Evolutionary conservation across 1,140 invertebrate species (phyloP), one percentile per base, ranked within the genome.

Genomic region (Drosophila sulfurigaster): DNA sequence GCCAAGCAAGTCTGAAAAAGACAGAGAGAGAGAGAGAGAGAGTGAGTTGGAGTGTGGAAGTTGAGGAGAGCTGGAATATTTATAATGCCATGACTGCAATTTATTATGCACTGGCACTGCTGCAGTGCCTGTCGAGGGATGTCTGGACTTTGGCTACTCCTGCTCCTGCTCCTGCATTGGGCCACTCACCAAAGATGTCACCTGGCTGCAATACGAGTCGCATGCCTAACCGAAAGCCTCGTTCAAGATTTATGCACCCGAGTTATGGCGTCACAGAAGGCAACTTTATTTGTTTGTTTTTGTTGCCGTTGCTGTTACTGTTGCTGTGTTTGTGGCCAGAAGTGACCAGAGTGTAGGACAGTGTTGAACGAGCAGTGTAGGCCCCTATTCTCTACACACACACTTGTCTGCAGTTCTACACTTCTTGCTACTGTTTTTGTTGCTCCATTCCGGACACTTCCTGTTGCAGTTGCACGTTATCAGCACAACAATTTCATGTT

Each of bases 31-130:
- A 13, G 1, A 13, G 10, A 25, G 5, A 25, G 6, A 10, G 25
- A 32, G 45, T 11, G 2, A 13, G 10, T 7, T n/a, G 4, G 13
- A 11, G 28, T 4, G 3, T 25, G 20, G 20, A 25, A 25, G 20
- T 25, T 25, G 6, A 16, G 45, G 67, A 60, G 58, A 32, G 57
- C 43, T 71, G 51, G 78, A 68, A 82, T 90, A 90, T 90, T 91
- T 90, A 90, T 90, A 90, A 87, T 82, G 79, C 79, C 78, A 82
- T 63, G 71, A 66, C 69, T 87, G 79, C 82, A 90, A 90, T 90
- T 90, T 90, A 90, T 90, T 90, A 86, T 90, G 86, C 87, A 86
- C 41, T 72, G 35, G 56, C 56, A 48, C 54, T 79, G 82, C 83
- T 71, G 72, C 72, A 57, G 77, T 63, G 38, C 49, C 75, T 73